phyloP scores from a whole-genome alignment of 2,113 vertebrate genomes.

The Mormoops blainvillei region DNA sequence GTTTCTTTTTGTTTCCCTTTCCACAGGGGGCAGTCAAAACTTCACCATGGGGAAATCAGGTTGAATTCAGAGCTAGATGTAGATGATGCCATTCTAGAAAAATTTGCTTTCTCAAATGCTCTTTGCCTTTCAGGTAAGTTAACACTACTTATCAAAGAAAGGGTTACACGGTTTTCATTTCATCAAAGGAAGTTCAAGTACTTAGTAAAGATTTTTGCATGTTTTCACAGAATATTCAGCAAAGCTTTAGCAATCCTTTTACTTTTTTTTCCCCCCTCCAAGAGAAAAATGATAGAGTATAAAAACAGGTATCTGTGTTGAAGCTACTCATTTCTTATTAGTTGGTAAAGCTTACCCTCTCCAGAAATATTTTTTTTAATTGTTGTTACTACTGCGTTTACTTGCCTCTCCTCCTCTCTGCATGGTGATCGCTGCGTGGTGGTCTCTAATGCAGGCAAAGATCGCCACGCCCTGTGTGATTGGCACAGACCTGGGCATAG shows the following conservation, averaged over 20 bases:
- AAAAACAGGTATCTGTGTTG: neutral
- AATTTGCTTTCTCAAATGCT: conserved; percentile 98
- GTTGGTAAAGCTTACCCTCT: neutral
- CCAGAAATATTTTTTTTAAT: neutral
- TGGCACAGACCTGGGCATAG: neutral
- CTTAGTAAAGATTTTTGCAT: neutral
- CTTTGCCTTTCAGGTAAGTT: conserved; percentile 93
- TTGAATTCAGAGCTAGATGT: conserved; percentile 85
- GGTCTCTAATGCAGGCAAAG: neutral
- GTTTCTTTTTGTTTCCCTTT: neutral
- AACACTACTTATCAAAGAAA: neutral
- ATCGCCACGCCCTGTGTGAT: neutral
- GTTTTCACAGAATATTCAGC: neutral
- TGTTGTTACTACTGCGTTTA: neutral
- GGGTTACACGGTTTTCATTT: neutral
- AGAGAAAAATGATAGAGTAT: neutral
- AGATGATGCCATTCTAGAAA: conserved; percentile 89
- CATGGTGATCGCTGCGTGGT: neutral
- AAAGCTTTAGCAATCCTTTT: neutral
- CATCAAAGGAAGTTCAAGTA: neutral
- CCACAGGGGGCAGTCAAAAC: conserved; percentile 90
- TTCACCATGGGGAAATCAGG: conserved; percentile 90
- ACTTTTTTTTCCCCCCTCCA: neutral
- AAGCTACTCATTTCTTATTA: neutral
- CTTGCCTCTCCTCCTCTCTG: neutral